phyloP scores from a whole-genome alignment of 2,113 vertebrate species.

The Corythornis vintsioides region DNA sequence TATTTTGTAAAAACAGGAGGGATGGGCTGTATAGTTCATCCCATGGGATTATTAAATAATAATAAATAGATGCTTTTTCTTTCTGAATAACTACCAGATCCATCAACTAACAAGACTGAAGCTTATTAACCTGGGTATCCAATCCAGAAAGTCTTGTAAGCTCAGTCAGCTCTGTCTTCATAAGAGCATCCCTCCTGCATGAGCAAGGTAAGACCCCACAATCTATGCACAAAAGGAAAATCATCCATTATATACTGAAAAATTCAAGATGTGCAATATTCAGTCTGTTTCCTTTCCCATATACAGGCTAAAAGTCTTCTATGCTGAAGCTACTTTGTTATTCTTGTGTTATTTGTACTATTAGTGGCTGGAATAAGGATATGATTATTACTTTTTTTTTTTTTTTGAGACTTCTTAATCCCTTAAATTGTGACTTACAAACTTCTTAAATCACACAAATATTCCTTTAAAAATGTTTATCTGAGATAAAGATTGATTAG shows the following conservation, averaged over 20 bases:
- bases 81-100: no score
- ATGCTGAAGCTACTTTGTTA: not conserved
- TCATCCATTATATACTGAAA: not conserved
- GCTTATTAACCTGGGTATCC: not conserved
- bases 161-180: not conserved
- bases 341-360: not conserved
- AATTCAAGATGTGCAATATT: not conserved
- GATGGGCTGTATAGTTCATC: not conserved
- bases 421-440: not conserved
- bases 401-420: not conserved
- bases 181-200: not conserved
- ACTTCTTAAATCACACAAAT: not conserved
- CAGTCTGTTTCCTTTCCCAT: not conserved
- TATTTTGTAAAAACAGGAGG: fast-evolving
- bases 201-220: not conserved
- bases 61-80: not conserved
- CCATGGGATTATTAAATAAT: not conserved
- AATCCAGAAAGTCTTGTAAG: not conserved
- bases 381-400: not conserved
- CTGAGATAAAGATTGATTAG: not conserved
- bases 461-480: conserved; percentile 18
- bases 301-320: not conserved
- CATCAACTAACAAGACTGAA: not conserved
- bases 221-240: not conserved
- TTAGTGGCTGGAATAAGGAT: not conserved